Evolutionary conservation across 2,797 vertebrate genomes (phyloP).

Genomic region (Hylomyscus alleni): DNA sequence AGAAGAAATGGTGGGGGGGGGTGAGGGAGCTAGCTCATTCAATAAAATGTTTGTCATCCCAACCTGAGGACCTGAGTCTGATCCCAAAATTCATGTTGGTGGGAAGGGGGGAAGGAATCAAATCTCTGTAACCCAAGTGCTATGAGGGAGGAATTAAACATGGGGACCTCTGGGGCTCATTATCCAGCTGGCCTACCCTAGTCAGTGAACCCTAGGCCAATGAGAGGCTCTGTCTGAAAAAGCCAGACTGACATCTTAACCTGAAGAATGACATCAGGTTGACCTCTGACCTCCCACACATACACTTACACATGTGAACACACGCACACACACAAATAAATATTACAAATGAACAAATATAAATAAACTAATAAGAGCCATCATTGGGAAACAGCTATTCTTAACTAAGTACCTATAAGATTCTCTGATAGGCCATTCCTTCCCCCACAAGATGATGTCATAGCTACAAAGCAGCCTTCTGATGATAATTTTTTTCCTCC

Average conservation of each 20-base stretch:
- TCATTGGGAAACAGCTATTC: conserved; percentile 14
- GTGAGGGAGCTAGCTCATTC: not conserved
- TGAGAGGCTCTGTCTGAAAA: not conserved
- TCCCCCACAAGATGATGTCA: not conserved
- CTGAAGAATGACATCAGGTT: not conserved
- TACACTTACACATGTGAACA: not conserved
- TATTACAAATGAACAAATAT: not conserved
- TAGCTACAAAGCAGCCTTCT: conserved; percentile 11
- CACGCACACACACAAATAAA: too few species aligned
- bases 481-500: not conserved
- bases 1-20: not conserved
- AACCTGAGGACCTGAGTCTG: not conserved
- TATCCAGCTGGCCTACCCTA: not conserved
- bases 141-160: not conserved
- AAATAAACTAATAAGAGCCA: not conserved
- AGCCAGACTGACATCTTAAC: too few species aligned
- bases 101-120: too few species aligned
- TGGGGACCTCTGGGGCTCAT: too few species aligned
- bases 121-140: not conserved
- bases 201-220: not conserved
- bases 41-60: not conserved
- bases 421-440: not conserved
- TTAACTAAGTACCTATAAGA: conserved; percentile 10
- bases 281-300: not conserved
- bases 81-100: not conserved